Base-by-base conservation (phyloP, 2,797 vertebrate species). In the Pseudomugil tenellus region DNA sequence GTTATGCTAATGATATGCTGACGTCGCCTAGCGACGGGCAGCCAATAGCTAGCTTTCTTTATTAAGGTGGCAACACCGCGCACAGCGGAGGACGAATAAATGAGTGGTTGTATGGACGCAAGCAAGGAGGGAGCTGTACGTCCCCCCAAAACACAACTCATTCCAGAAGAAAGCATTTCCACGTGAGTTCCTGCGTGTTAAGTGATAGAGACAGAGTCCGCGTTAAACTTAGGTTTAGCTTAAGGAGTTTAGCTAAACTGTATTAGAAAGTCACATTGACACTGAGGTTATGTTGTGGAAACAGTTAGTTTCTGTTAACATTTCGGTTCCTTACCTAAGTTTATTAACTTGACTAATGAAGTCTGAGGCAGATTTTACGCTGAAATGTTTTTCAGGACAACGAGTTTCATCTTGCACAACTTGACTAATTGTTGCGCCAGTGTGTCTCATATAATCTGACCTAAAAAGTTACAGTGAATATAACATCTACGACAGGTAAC, bases 191-290 rank as follows among this genome's bases (percentile, higher is more conserved):
- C 29, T 6, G n/a, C n/a, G n/a, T n/a, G n/a, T n/a, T n/a, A n/a
- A n/a, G n/a, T n/a, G n/a, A n/a, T n/a, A n/a, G n/a, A n/a, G n/a
- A n/a, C n/a, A n/a, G n/a, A n/a, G n/a, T n/a, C n/a, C n/a, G n/a
- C n/a, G n/a, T n/a, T n/a, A n/a, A n/a, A n/a, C n/a, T n/a, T n/a
- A n/a, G n/a, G n/a, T n/a, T n/a, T n/a, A n/a, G n/a, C n/a, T n/a
- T n/a, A n/a, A n/a, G 25, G 9, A 3, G 28, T 17, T 19, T 14
- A 26, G 49, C 54, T 66, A 19, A 19, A 17, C 29, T 57, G 6
- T 23, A 1, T 34, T 9, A 46, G 52, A 7, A 23, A 14, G 46
- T 16, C 49, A 54, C 0, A 1, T n/a, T n/a, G n/a, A n/a, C n/a
- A n/a, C n/a, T n/a, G n/a, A n/a, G 6, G 17, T 12, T n/a, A 8